These are phyloP conservation scores for Agrypnia vestita DNA, from an alignment of 1,140 invertebrate species.

Conservation along the genomic window DNA sequence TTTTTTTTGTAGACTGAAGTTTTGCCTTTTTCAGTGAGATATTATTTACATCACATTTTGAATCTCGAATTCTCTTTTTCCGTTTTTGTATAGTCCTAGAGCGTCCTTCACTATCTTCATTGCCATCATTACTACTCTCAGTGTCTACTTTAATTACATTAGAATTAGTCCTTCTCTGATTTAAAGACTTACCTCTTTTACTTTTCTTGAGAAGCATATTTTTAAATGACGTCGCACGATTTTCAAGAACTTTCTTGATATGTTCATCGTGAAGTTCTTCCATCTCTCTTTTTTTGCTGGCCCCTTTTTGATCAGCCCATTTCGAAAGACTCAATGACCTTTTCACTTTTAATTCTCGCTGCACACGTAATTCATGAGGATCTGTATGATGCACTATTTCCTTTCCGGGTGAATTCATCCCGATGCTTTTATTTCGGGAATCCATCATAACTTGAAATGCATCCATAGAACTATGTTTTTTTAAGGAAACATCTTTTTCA, in stretches of 20 bases:
- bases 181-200: slow-evolving; percentile 27
- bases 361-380: slow-evolving; percentile 61
- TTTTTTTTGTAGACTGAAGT: slow-evolving; percentile 50
- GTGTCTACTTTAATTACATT: slow-evolving; percentile 4
- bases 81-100: not conserved
- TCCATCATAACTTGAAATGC: slow-evolving; percentile 79
- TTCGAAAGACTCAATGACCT: slow-evolving; percentile 73
- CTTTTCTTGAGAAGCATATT: slow-evolving; percentile 62
- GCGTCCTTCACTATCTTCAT: not conserved
- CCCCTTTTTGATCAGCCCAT: slow-evolving; percentile 75
- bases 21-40: slow-evolving; percentile 14
- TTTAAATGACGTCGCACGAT: slow-evolving; percentile 73
- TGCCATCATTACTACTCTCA: slow-evolving; percentile 9
- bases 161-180: too few species aligned
- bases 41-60: slow-evolving; percentile 24
- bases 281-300: slow-evolving; percentile 71
- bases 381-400: slow-evolving; percentile 60
- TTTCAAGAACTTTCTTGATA: slow-evolving; percentile 73
- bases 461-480: slow-evolving; percentile 63
- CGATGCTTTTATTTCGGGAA: slow-evolving; percentile 75
- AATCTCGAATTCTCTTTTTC: slow-evolving; percentile 27
- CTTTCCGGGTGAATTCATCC: slow-evolving; percentile 76
- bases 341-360: slow-evolving; percentile 68
- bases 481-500: not conserved
- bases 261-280: slow-evolving; percentile 72